Evolutionary conservation across 1,140 invertebrate species (phyloP).

Genomic region (Arctopsyche grandis): DNA sequence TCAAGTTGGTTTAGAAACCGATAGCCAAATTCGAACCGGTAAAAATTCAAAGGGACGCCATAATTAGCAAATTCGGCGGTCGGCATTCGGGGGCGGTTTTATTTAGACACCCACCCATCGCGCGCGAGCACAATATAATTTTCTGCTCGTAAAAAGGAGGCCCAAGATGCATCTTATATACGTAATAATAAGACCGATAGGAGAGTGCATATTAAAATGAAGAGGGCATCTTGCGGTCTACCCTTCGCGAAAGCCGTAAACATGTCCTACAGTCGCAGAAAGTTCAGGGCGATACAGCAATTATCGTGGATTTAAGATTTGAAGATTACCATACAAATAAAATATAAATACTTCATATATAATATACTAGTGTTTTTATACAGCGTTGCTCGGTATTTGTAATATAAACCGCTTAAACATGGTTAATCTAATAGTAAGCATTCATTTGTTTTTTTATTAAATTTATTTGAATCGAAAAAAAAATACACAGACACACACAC

Average conservation of each 20-base stretch:
- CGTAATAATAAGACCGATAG: not conserved
- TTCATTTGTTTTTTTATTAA: no score
- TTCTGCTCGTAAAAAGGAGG: constrained; percentile 14
- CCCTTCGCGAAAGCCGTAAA: not conserved
- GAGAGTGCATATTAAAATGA: constrained; percentile 23
- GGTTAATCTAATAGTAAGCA: no score
- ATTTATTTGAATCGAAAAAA: no score
- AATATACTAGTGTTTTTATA: no score
- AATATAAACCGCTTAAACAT: no score
- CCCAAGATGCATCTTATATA: not conserved
- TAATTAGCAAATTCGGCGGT: not conserved
- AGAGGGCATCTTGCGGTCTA: not conserved
- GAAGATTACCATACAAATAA: no score
- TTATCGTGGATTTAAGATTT: no score
- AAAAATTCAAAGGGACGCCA: not conserved
- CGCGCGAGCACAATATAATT: not conserved
- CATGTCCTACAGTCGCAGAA: not conserved
- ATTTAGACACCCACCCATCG: not conserved
- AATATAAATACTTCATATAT: no score
- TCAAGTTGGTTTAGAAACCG: not conserved
- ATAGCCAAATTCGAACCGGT: not conserved
- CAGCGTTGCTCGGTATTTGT: no score
- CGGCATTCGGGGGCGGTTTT: not conserved
- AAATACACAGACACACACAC: no score
- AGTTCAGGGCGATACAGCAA: no score